Percentiles rank a stretch among this genome's conserved stretches.
Evolutionary conservation across 2,113 vertebrate species (phyloP).

Genomic region (Varanus komodoensis): DNA sequence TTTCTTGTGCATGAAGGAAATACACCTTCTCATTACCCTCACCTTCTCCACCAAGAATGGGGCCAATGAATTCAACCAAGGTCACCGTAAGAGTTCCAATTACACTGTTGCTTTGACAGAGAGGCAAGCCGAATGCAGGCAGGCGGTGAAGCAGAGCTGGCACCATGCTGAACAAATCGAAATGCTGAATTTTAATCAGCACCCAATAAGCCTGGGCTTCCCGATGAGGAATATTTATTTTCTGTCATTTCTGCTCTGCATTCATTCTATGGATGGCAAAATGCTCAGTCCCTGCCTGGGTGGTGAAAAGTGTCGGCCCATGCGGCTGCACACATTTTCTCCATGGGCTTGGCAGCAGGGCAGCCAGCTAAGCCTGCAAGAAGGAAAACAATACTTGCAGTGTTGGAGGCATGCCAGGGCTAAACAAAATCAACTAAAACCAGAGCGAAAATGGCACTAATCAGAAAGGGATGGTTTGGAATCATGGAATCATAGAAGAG

Average conservation of each 20-base stretch:
- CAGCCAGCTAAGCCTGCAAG: conserved; percentile 81
- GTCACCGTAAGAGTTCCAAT: conserved; percentile 26
- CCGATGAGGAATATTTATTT: neutral
- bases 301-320: conserved; percentile 80
- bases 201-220: accelerated
- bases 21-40: conserved; percentile 19
- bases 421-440: conserved; percentile 74
- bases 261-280: conserved; percentile 81
- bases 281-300: conserved; percentile 84
- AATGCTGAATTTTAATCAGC: conserved; percentile 29
- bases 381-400: conserved; percentile 79
- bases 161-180: conserved; percentile 15
- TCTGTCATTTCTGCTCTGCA: conserved; percentile 8
- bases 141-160: conserved; percentile 21
- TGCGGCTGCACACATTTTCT: conserved; percentile 81
- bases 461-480: too few species aligned
- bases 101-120: conserved; percentile 36
- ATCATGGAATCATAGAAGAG: too few species aligned
- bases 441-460: too few species aligned
- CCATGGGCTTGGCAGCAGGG: conserved; percentile 78
- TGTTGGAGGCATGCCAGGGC: conserved; percentile 80
- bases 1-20: conserved; percentile 31
- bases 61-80: conserved; percentile 15
- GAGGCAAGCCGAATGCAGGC: conserved; percentile 1
- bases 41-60: conserved; percentile 30